Base-by-base conservation (phyloP, 2,888 invertebrate species). In the Vandiemenella viatica region DNA sequence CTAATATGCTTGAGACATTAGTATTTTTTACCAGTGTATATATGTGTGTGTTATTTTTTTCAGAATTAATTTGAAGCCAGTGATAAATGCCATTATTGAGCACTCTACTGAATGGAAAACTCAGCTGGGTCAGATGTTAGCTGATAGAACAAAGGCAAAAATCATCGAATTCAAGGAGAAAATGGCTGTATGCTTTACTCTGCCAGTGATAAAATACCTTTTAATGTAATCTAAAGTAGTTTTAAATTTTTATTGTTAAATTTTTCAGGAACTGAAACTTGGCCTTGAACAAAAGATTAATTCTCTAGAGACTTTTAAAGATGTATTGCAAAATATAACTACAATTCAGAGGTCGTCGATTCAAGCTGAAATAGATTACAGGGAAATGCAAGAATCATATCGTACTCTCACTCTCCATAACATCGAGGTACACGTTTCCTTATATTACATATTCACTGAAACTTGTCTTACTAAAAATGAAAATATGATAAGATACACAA, bases 21-120 rank as follows among this genome's bases (percentile, higher is more conserved):
- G n/a, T n/a, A n/a, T n/a, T n/a, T n/a, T n/a, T n/a, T n/a, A n/a
- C n/a, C n/a, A n/a, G n/a, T n/a, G n/a, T n/a, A n/a, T n/a, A n/a
- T n/a, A n/a, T n/a, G n/a, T n/a, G n/a, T n/a, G n/a, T n/a, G n/a
- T n/a, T 46, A 47, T 19, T 15, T 21, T 18, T 10, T 13, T 17
- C 8, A 45, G 20, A 3, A 41, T 16, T 4, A 84, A 88, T 66
- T 68, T 90, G 55, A 63, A 70, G 13, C 83, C 84, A 0, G 69
- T 92, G 18, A 73, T 86, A 52, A 67, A 72, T 32, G 79, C 74
- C 45, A 79, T 86, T 48, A 77, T 77, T 54, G 72, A 74, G 5
- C 86, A 90, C 67, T 82, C 86, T 6, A 69, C 71, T 37, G 81
- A 86, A 58, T 93, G 91, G 90, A 83, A 84, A 58, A 71, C 72